Evolutionary conservation across 2,888 invertebrate species (phyloP).

Genomic region (Lithophane ornitopus): DNA sequence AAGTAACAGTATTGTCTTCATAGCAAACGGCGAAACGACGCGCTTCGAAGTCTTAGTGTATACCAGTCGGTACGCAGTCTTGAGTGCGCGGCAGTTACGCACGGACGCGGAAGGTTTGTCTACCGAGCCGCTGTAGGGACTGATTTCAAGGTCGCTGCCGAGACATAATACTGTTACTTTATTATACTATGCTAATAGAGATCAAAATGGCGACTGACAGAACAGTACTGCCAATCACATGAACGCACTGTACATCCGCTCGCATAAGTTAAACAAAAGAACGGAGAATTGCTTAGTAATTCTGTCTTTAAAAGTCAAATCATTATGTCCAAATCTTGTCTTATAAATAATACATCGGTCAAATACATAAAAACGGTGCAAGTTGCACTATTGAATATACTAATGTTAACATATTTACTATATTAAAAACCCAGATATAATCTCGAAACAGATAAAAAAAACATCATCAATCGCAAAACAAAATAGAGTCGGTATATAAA

Average conservation of each 20-base stretch:
- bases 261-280: background rate
- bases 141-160: no score
- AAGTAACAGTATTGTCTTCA: no score
- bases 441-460: background rate
- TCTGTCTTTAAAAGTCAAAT: background rate
- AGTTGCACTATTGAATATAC: background rate
- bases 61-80: no score
- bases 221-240: no score
- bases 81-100: no score
- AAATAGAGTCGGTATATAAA: background rate
- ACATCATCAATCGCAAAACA: background rate
- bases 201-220: no score
- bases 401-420: conserved; percentile 1
- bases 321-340: background rate
- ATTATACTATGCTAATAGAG: no score
- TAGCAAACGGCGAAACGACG: no score
- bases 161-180: no score
- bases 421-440: background rate
- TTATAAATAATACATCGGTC: background rate
- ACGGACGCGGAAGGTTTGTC: no score
- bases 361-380: background rate
- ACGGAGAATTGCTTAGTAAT: background rate
- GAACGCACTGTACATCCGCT: background rate
- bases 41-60: no score
- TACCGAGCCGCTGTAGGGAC: no score